Percentiles rank a stretch among this genome's conserved stretches.
Conservation (phyloP, 35 echinoderm and acorn worm genomes). For the Eucidaris tribuloides region DNA sequence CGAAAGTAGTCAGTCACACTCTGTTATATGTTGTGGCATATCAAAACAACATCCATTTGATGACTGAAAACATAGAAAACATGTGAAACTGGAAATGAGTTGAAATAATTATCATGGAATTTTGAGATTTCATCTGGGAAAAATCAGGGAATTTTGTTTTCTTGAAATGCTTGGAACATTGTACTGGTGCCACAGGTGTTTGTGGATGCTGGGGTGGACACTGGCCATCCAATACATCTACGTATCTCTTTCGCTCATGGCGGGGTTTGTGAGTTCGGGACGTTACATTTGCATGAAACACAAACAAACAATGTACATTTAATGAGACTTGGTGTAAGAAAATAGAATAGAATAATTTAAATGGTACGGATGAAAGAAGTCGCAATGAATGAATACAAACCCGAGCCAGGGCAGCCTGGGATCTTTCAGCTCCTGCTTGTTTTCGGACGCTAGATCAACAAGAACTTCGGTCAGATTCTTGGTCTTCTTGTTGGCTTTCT, state of each 20-base stretch:
- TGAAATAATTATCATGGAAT: no score
- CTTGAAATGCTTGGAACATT: no score
- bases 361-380: not conserved
- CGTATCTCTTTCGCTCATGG: not conserved
- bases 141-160: no score
- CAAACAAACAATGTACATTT: not conserved
- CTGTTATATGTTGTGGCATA: no score
- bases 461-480: not conserved
- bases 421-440: constrained; percentile 9
- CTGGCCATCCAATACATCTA: not conserved
- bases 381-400: not conserved
- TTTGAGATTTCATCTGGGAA: no score
- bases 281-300: not conserved
- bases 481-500: not conserved
- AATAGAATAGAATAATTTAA: not conserved
- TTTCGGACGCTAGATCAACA: not conserved
- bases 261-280: not conserved
- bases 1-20: no score
- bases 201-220: constrained; percentile 7
- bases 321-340: not conserved
- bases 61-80: no score
- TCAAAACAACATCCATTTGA: no score
- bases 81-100: no score
- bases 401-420: not conserved
- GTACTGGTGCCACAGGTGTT: not conserved